A percentile compares a stretch with the other conserved stretches of the same genome.
phyloP scores from a whole-genome alignment of 2,113 vertebrate genomes.

The Gallinago paraguaiae region DNA sequence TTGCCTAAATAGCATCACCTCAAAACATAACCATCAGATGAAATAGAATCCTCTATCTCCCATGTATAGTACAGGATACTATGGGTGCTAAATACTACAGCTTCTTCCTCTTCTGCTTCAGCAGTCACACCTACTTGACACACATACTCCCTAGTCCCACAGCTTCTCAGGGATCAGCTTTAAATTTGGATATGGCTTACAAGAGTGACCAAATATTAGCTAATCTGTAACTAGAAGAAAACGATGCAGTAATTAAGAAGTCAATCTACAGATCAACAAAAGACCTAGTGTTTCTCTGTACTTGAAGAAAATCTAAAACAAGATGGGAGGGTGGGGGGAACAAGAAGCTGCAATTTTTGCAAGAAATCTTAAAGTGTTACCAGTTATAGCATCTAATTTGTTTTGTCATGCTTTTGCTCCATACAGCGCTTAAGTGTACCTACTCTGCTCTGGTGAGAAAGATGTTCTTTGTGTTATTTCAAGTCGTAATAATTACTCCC shows the following conservation, averaged over 20 bases:
- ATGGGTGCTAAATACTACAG: background rate
- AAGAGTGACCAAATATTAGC: background rate
- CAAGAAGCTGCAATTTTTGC: fast-evolving
- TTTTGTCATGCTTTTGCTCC: background rate
- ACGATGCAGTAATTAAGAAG: background rate
- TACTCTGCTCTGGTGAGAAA: background rate
- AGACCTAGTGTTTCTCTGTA: background rate
- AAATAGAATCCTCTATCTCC: background rate
- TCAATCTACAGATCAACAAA: background rate
- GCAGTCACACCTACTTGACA: background rate
- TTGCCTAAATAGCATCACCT: background rate
- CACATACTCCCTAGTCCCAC: background rate
- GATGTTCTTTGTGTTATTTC: background rate
- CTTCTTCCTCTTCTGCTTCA: background rate
- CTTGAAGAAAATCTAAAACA: background rate
- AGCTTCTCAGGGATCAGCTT: background rate
- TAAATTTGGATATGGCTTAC: background rate
- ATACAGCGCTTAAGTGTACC: fast-evolving
- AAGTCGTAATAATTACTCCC: background rate
- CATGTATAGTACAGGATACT: background rate
- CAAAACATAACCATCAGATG: background rate
- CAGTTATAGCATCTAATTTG: background rate
- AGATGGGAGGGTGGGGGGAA: fast-evolving
- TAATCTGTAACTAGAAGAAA: background rate
- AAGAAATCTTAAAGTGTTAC: background rate